Evolutionary conservation across 2,888 invertebrate genomes (phyloP).

Genomic region (Alsophila aescularia): DNA sequence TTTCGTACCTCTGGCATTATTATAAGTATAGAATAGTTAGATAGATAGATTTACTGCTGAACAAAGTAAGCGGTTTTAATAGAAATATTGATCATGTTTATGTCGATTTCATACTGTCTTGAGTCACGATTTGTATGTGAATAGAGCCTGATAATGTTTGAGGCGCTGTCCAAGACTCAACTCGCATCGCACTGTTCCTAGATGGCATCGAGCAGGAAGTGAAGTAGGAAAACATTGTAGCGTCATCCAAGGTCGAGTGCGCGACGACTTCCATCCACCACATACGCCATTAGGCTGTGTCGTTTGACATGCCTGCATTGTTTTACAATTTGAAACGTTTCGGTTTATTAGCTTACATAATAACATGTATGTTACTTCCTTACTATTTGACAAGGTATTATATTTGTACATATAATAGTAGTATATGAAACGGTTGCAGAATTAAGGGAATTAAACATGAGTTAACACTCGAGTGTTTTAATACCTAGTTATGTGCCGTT

Average conservation of each 20-base stretch:
- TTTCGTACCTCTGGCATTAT: no score
- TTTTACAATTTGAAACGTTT: conserved; percentile 66
- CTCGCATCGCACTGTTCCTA: conserved; percentile 59
- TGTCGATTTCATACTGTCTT: conserved; percentile 16
- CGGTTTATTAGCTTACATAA: conserved; percentile 47
- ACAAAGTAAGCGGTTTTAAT: conserved; percentile 1
- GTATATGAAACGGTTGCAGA: no score
- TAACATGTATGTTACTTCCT: conserved; percentile 33
- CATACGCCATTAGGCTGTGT: conserved; percentile 57
- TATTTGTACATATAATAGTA: no score
- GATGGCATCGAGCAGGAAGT: conserved; percentile 80
- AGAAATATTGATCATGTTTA: conserved; percentile 7
- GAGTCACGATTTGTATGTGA: conserved; percentile 33
- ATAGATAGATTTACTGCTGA: background rate
- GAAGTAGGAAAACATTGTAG: conserved; percentile 79
- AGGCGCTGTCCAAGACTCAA: conserved; percentile 49
- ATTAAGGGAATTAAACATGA: no score
- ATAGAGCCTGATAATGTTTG: conserved; percentile 41
- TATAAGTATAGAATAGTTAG: background rate
- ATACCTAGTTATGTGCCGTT: no score
- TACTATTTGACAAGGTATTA: conserved; percentile 24
- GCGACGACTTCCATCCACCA: conserved; percentile 65
- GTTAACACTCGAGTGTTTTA: no score
- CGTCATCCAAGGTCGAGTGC: conserved; percentile 75
- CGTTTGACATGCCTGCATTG: conserved; percentile 62